These are phyloP conservation scores for Latheticus oryzae DNA, from an alignment of 2,888 invertebrate genomes.

Conservation along the genomic window DNA sequence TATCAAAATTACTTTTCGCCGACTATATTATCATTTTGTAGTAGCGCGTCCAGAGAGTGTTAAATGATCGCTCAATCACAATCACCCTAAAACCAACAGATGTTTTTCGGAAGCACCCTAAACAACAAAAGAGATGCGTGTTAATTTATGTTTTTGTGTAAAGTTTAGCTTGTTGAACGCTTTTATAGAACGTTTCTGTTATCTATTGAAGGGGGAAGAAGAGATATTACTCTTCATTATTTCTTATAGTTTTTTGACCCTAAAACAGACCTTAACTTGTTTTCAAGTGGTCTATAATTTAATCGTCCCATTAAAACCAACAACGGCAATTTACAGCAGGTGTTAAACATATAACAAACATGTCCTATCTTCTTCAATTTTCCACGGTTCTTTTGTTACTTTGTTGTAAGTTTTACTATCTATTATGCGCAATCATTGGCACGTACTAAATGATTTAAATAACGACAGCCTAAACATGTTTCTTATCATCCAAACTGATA, in stretches of 20 bases:
- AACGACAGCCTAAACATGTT: constrained; percentile 10
- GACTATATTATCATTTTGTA: too few species aligned
- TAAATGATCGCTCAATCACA: constrained; percentile 54
- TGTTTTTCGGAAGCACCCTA: constrained; percentile 46
- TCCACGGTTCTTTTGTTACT: constrained; percentile 15
- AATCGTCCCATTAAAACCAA: constrained; percentile 1
- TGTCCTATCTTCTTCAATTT: constrained; percentile 27
- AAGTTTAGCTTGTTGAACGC: constrained; percentile 32
- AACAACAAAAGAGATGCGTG: constrained; percentile 38
- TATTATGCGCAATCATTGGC: constrained; percentile 20
- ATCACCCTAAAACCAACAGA: constrained; percentile 49
- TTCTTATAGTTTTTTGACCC: too few species aligned
- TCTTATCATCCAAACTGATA: constrained; percentile 3
- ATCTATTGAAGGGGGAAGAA: too few species aligned
- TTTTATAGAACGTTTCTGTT: too few species aligned
- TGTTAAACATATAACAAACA: constrained; percentile 25
- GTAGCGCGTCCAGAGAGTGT: constrained; percentile 52
- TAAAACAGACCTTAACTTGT: too few species aligned
- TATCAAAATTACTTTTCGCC: not conserved
- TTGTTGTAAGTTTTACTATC: constrained; percentile 22
- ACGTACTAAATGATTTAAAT: constrained; percentile 19
- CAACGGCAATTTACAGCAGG: constrained; percentile 22
- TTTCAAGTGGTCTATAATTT: constrained; percentile 5
- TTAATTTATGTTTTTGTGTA: constrained; percentile 30
- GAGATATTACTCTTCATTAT: too few species aligned